phyloP scores from a whole-genome alignment of 2,797 vertebrate species.

The Fistularia tabacaria region DNA sequence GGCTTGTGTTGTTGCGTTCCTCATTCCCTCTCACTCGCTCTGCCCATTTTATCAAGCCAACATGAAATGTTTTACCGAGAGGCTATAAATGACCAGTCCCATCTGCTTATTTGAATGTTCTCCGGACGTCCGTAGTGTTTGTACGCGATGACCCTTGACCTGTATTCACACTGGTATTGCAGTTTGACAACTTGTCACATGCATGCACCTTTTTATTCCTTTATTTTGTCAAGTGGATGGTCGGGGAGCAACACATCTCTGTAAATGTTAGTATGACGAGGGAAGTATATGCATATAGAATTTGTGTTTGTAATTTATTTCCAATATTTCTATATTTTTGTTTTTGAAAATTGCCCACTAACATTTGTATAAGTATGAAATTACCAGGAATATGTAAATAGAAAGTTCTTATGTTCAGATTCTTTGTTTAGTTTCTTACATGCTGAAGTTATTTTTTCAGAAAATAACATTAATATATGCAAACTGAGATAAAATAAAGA shows the following conservation, averaged over 20 bases:
- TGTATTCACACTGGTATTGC: slow-evolving; percentile 48
- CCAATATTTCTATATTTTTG: slow-evolving; percentile 61
- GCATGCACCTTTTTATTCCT: slow-evolving; percentile 45
- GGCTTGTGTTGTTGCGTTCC: slow-evolving; percentile 30
- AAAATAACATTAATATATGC: slow-evolving; percentile 88
- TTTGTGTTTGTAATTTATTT: slow-evolving; percentile 70
- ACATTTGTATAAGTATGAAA: slow-evolving; percentile 89
- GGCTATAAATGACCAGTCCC: slow-evolving; percentile 28
- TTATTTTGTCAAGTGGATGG: slow-evolving; percentile 19
- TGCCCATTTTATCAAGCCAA: slow-evolving; percentile 40
- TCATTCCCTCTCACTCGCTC: slow-evolving; percentile 25
- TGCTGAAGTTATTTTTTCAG: slow-evolving; percentile 94
- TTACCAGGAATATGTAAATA: slow-evolving; percentile 79
- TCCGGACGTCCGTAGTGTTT: slow-evolving; percentile 44
- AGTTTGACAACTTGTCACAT: slow-evolving; percentile 45
- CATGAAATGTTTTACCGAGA: slow-evolving; percentile 38
- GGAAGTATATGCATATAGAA: slow-evolving; percentile 56
- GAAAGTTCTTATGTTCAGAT: slow-evolving; percentile 80
- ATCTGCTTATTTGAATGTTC: slow-evolving; percentile 48
- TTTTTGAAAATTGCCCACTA: slow-evolving; percentile 80
- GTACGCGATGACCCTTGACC: slow-evolving; percentile 39
- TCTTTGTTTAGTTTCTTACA: slow-evolving; percentile 92
- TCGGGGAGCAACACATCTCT: slow-evolving; percentile 25
- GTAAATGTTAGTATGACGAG: slow-evolving; percentile 41
- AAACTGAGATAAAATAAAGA: slow-evolving; percentile 78